These are phyloP conservation scores for Gasteruption jaculator DNA, from an alignment of 2,888 invertebrate species.

Conservation along the genomic window DNA sequence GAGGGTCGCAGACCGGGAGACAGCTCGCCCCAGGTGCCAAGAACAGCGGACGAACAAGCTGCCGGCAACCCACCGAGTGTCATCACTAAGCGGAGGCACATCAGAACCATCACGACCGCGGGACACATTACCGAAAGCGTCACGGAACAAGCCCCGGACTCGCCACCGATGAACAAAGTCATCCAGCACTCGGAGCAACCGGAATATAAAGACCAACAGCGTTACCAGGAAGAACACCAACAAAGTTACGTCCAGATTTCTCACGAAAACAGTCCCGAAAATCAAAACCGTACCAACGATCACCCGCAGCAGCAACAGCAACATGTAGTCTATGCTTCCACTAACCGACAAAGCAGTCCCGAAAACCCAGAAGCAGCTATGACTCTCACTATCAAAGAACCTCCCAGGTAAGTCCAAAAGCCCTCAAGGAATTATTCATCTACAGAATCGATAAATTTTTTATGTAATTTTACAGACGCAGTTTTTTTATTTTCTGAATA, in stretches of 20 bases:
- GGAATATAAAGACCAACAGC: slow-evolving; percentile 43
- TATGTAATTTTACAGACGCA: too few relatives aligned
- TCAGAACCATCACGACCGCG: slow-evolving; percentile 60
- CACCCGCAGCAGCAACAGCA: slow-evolving; percentile 34
- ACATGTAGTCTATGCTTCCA: slow-evolving; percentile 38
- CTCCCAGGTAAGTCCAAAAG: slow-evolving; percentile 42
- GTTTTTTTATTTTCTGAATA: too few relatives aligned
- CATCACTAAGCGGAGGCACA: slow-evolving; percentile 57
- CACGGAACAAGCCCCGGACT: slow-evolving; percentile 36
- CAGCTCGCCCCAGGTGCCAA: slow-evolving; percentile 28
- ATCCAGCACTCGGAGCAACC: slow-evolving; percentile 42
- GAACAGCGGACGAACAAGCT: slow-evolving; percentile 32
- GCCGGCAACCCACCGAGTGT: slow-evolving; percentile 49
- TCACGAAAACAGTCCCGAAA: slow-evolving; percentile 33
- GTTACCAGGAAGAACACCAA: slow-evolving; percentile 49
- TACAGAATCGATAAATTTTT: neutral
- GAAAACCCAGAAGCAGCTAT: slow-evolving; percentile 47
- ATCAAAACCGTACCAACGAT: slow-evolving; percentile 22
- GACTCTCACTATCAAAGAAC: slow-evolving; percentile 47
- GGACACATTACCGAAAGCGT: slow-evolving; percentile 56
- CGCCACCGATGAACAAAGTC: slow-evolving; percentile 32
- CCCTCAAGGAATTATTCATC: neutral
- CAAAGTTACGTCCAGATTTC: slow-evolving; percentile 38
- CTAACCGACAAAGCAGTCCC: slow-evolving; percentile 32
- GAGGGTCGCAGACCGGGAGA: slow-evolving; percentile 36